Percentiles rank a stretch among this genome's conserved stretches.
Evolutionary conservation across 2,113 vertebrate species (phyloP).

Genomic region (Platanista minor): DNA sequence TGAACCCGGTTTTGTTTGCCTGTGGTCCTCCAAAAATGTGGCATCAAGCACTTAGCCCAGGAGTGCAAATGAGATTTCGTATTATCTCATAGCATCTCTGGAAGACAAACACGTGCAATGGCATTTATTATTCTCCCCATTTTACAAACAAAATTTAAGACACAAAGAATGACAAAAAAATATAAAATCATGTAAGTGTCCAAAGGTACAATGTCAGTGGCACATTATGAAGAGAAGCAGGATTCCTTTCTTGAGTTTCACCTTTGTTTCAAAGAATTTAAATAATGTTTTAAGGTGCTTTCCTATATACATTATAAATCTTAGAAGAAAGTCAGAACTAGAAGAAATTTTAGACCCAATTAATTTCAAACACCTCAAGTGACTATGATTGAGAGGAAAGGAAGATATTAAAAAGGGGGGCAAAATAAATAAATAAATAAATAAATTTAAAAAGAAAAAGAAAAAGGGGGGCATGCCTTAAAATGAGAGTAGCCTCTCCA

Average conservation of each 20-base stretch:
- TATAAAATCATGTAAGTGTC: neutral
- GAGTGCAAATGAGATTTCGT: neutral
- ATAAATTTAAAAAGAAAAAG: neutral
- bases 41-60: neutral
- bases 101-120: neutral
- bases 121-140: neutral
- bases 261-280: conserved; percentile 18
- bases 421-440: neutral
- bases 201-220: neutral
- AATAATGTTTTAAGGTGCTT: conserved; percentile 8
- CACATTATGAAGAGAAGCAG: neutral
- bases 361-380: neutral
- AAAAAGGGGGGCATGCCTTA: neutral
- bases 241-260: neutral
- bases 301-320: neutral
- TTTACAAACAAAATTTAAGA: conserved; percentile 9
- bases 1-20: neutral
- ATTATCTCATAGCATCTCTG: neutral
- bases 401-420: neutral
- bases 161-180: conserved; percentile 19
- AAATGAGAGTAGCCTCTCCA: neutral
- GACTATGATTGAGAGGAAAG: neutral
- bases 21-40: neutral
- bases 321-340: neutral
- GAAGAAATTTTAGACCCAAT: neutral